phyloP scores from a whole-genome alignment of 2,888 invertebrate species.

The Fissipunctia ypsillon region DNA sequence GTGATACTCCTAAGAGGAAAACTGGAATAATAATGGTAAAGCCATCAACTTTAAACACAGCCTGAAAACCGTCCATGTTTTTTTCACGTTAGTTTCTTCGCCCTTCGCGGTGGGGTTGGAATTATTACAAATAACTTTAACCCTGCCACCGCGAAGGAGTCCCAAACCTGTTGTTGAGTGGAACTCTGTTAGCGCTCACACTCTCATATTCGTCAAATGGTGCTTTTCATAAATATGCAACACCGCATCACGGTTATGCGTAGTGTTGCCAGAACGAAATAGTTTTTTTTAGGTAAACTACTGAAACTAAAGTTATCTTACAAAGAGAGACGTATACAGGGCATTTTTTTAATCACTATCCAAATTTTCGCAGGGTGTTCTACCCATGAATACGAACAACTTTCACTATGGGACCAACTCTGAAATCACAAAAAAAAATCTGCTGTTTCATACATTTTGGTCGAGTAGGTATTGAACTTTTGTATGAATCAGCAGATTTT shows the following conservation, averaged over 20 bases:
- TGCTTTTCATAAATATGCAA: constrained; percentile 79
- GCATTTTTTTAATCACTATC: too few relatives aligned
- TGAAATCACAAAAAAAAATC: too few relatives aligned
- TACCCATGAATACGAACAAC: too few relatives aligned
- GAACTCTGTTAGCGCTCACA: constrained; percentile 66
- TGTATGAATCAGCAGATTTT: too few relatives aligned
- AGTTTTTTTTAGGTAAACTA: constrained; percentile 1
- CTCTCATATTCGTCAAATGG: constrained; percentile 80
- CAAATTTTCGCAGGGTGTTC: too few relatives aligned
- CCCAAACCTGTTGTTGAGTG: constrained; percentile 60
- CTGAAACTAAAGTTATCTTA: too few relatives aligned
- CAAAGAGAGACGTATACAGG: too few relatives aligned
- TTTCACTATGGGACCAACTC: too few relatives aligned
- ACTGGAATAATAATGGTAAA: neutral
- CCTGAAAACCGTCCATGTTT: constrained; percentile 4
- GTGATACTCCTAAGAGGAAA: too few relatives aligned
- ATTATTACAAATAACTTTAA: constrained; percentile 55
- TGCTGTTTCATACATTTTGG: too few relatives aligned
- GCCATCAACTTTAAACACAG: neutral
- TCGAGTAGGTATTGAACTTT: too few relatives aligned
- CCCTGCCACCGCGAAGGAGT: constrained; percentile 51
- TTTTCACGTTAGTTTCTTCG: constrained; percentile 27
- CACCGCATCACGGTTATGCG: constrained; percentile 29
- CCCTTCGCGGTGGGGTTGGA: constrained; percentile 22
- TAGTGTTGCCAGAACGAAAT: constrained; percentile 38